Conservation (phyloP, 2,888 invertebrate species). For the Erynnis tages region DNA sequence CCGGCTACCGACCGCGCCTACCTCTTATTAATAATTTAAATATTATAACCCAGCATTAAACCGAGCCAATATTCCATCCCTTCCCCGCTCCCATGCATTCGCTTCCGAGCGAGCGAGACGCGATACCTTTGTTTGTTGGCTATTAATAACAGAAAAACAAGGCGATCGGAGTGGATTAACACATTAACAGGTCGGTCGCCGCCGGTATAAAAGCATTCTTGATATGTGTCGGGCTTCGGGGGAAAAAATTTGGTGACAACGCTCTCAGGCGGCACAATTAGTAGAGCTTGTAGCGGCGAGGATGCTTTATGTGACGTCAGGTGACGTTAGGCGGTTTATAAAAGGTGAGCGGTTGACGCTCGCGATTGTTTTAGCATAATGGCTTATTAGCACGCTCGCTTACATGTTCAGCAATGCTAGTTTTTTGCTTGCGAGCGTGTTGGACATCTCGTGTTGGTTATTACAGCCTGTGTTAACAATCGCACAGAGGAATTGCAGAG, state of each 20-base stretch:
- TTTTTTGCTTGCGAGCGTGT: no score
- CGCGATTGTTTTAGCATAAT: background rate
- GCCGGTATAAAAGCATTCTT: constrained; percentile 72
- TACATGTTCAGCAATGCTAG: background rate
- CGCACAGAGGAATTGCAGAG: no score
- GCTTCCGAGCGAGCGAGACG: constrained; percentile 42
- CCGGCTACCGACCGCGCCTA: constrained; percentile 30
- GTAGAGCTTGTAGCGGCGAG: constrained; percentile 21
- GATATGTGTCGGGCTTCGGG: constrained; percentile 47
- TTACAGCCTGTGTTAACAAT: no score
- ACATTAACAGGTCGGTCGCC: constrained; percentile 69
- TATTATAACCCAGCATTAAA: constrained; percentile 35
- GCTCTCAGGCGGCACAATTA: constrained; percentile 30
- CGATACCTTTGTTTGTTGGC: constrained; percentile 55
- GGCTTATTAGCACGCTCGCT: background rate
- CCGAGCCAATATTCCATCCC: constrained; percentile 12
- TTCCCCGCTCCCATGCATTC: constrained; percentile 32
- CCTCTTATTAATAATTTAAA: constrained; percentile 44
- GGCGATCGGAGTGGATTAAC: constrained; percentile 75
- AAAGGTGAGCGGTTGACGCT: background rate
- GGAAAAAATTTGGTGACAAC: constrained; percentile 54
- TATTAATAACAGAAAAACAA: constrained; percentile 69
- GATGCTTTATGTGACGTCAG: constrained; percentile 21
- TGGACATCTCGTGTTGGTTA: no score
- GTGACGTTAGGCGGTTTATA: constrained; percentile 3